Conservation (phyloP, 2,113 vertebrate species). For the Pipra filicauda region DNA sequence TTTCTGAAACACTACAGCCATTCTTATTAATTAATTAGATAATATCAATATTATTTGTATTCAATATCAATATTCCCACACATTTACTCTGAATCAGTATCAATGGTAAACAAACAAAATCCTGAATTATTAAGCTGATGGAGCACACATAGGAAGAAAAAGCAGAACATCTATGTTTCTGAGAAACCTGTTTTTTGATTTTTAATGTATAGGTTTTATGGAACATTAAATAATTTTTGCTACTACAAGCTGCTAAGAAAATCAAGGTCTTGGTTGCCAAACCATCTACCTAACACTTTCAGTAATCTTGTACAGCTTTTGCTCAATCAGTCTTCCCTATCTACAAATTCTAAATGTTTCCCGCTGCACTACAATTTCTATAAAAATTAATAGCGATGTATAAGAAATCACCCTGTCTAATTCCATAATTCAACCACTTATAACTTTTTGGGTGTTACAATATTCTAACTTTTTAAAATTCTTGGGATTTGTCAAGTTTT, state of each 20-base stretch:
- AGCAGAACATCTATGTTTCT: not conserved
- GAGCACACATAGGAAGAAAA: not conserved
- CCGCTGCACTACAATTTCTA: not conserved
- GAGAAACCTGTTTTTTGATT: not conserved
- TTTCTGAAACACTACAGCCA: not conserved
- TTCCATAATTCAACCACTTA: not conserved
- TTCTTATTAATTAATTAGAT: not conserved
- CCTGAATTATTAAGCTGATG: not conserved
- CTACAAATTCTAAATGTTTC: not conserved
- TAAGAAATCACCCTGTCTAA: not conserved
- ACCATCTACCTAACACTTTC: not conserved
- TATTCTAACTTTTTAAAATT: not conserved
- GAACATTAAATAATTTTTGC: not conserved
- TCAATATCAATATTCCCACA: not conserved
- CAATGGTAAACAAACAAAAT: not conserved
- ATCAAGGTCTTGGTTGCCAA: not conserved
- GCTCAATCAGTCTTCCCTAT: not conserved
- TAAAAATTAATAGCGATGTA: fast-evolving
- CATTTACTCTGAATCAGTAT: not conserved
- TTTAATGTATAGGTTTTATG: not conserved
- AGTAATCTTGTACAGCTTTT: not conserved
- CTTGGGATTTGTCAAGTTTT: not conserved
- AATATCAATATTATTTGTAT: not conserved
- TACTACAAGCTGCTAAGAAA: not conserved
- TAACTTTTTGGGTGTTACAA: not conserved